Evolutionary conservation across 2,888 invertebrate species (phyloP), one percentile per base, ranked within the genome.

Genomic region (Aleiodes leptofemur): DNA sequence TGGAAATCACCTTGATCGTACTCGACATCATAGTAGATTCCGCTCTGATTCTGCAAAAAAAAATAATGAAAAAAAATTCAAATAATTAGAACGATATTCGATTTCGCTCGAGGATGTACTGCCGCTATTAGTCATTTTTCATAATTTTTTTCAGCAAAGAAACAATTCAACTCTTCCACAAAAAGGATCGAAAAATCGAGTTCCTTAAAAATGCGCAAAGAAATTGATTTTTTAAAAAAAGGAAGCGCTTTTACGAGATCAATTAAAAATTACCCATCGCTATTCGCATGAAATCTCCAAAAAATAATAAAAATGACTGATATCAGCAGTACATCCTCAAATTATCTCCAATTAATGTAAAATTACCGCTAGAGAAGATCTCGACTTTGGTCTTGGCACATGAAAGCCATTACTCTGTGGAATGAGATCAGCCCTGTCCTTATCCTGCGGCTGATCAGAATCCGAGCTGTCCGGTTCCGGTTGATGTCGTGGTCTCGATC

Each of bases 21-120:
- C 80, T 96, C 96, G 38, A 97, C 96, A 85, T 97, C 96, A 86
- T 96, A 96, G 89, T 97, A 96, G 82, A 96, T 96, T 69, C 96
- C 96, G 81, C 95, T 96, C 91, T 96, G 96, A 89, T 96, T 96
- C 96, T 96, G 91, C 72, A 91, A 91, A 81, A 73, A 48, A 2
- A 68, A 61, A 51, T 23, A 23, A 23, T 13, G 14, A 66, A 34
- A 4, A 14, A 56, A 23, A 56, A 3, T 23, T 7, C 16, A 9
- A 16, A 23, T 56, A 16, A 16, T 16, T 23, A 23, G 23, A 23
- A 23, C 2, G 23, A 23, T 2, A 23, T 23, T 23, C 1, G 23
- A 23, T 23, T 23, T 1, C 23, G 23, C 23, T 23, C 2, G 23
- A 23, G 23, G 23, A 23, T 23, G 23, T 23, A 23, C 23, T 23